phyloP scores from a whole-genome alignment of 2,113 vertebrate genomes.

The Vombatus ursinus region DNA sequence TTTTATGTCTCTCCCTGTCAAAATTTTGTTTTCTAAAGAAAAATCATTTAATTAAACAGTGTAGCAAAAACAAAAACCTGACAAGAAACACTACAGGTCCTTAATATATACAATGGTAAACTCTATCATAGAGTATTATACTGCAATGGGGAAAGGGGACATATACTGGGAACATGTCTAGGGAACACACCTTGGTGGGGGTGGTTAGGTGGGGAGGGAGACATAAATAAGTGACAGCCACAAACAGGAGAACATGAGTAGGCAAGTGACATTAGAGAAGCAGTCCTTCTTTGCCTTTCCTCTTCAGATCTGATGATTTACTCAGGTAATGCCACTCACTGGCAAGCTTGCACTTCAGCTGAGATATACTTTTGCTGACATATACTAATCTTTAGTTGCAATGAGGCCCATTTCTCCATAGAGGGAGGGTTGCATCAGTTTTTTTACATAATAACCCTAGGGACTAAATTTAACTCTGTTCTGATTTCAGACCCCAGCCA shows the following conservation, averaged over 20 bases:
- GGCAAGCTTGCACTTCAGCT: not conserved
- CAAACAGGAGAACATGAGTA: not conserved
- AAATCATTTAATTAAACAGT: not conserved
- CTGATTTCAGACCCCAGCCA: not conserved
- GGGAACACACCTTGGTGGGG: not conserved
- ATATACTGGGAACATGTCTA: not conserved
- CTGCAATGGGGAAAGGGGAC: not conserved
- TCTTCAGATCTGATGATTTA: not conserved
- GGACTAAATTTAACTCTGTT: not conserved
- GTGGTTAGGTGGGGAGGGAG: not conserved
- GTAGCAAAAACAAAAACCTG: not conserved
- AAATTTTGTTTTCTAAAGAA: not conserved
- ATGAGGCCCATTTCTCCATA: not conserved
- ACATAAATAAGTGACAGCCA: not conserved
- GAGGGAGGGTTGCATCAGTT: not conserved
- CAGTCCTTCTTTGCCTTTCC: not conserved
- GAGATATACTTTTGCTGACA: not conserved
- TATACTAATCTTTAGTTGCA: not conserved
- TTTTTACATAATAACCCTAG: not conserved
- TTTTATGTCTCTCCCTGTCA: not conserved
- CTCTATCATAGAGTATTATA: not conserved
- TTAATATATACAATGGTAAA: not conserved
- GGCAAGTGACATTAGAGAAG: not conserved
- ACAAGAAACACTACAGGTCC: not conserved
- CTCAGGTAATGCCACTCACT: not conserved